Percentiles rank a stretch among this genome's conserved stretches.
phyloP scores from a whole-genome alignment of 2,888 invertebrate species.

The Diadegma fenestrale region DNA sequence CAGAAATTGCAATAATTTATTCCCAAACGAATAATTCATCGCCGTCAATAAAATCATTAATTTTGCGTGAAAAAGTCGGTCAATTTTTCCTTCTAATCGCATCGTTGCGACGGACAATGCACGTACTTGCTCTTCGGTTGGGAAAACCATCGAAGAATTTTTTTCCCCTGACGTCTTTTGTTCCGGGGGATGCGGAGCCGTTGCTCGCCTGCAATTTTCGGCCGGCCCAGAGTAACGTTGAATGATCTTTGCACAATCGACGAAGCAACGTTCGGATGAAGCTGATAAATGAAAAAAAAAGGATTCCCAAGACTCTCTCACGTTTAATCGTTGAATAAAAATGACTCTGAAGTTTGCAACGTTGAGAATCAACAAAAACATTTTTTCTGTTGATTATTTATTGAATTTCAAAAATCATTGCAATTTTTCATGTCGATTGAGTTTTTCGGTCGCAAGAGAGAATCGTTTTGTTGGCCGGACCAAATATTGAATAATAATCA shows the following conservation, averaged over 20 bases:
- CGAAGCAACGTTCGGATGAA: slow-evolving; percentile 64
- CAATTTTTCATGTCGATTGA: no score
- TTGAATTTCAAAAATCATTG: no score
- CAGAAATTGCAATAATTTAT: not conserved
- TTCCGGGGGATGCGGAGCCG: slow-evolving; percentile 20
- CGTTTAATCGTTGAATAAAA: not conserved
- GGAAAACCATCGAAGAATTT: slow-evolving; percentile 59
- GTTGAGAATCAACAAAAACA: no score
- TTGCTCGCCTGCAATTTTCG: slow-evolving; percentile 23
- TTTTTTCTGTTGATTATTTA: no score
- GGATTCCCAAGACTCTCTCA: not conserved
- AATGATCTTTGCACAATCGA: slow-evolving; percentile 58
- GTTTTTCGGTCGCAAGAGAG: no score
- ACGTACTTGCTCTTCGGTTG: slow-evolving; percentile 47
- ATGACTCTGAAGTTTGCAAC: no score
- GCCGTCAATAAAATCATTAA: not conserved
- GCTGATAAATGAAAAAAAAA: slow-evolving; percentile 46
- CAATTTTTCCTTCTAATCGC: slow-evolving; percentile 1
- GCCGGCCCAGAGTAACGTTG: slow-evolving; percentile 64
- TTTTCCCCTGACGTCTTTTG: slow-evolving; percentile 37
- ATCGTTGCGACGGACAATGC: slow-evolving; percentile 34
- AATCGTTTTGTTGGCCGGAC: no score
- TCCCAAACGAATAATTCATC: not conserved
- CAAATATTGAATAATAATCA: no score
- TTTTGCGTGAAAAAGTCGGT: not conserved